These are phyloP conservation scores for Gavia stellata DNA, from an alignment of 2,113 vertebrate genomes.

Conservation along the genomic window DNA sequence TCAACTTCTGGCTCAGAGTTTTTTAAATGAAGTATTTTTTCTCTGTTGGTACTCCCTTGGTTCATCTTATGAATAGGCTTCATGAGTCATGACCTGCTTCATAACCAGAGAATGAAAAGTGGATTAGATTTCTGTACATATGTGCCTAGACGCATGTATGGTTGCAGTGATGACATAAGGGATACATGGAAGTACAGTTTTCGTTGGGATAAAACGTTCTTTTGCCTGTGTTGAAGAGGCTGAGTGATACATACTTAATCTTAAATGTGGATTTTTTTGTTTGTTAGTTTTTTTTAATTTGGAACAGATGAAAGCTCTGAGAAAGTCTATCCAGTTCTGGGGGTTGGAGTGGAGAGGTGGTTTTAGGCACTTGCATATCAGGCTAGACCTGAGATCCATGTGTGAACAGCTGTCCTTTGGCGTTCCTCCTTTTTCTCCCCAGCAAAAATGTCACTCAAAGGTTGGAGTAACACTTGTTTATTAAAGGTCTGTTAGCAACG, in stretches of 20 bases:
- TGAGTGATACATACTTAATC: background rate
- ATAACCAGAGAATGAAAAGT: background rate
- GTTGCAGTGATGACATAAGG: background rate
- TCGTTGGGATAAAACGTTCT: background rate
- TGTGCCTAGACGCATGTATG: background rate
- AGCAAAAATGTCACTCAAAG: background rate
- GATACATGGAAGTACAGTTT: background rate
- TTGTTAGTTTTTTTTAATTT: background rate
- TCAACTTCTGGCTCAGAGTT: background rate
- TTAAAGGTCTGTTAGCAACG: background rate
- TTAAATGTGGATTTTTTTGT: background rate
- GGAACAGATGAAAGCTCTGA: background rate
- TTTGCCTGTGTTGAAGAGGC: background rate
- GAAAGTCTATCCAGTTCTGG: background rate
- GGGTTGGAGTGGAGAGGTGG: background rate
- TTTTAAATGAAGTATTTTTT: background rate
- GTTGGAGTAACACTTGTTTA: background rate
- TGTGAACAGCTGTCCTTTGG: background rate
- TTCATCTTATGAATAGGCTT: background rate
- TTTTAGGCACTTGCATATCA: background rate
- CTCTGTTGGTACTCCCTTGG: background rate
- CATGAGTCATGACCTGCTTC: background rate
- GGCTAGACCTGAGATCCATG: background rate
- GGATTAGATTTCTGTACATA: background rate
- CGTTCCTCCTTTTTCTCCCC: background rate